phyloP scores from a whole-genome alignment of 2,888 invertebrate species.

The Andrena bicolor region DNA sequence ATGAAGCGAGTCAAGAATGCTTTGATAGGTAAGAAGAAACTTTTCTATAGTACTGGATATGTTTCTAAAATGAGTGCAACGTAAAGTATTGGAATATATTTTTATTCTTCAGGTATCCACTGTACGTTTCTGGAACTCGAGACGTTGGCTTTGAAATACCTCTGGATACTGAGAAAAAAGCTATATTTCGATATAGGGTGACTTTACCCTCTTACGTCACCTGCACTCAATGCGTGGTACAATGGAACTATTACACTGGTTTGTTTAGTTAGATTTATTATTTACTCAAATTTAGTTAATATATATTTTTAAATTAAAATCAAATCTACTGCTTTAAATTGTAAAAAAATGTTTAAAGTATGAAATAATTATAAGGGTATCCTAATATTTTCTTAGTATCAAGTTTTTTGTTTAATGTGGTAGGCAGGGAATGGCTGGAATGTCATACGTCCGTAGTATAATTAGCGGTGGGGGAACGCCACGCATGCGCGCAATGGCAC shows the following conservation, averaged over 20 bases:
- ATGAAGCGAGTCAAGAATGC: constrained; percentile 93
- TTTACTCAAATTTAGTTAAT: not conserved
- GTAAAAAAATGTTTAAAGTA: no score
- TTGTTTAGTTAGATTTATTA: constrained; percentile 13
- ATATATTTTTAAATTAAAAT: not conserved
- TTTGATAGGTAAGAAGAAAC: constrained; percentile 88
- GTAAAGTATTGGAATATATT: not conserved
- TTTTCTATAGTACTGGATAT: not conserved
- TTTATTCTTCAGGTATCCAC: constrained; percentile 87
- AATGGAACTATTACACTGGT: constrained; percentile 97
- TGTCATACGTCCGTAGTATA: no score
- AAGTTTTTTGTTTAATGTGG: no score
- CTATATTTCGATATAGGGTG: constrained; percentile 89
- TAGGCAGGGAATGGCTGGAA: no score
- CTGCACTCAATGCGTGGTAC: constrained; percentile 95
- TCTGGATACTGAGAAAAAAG: constrained; percentile 89
- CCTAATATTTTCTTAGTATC: no score
- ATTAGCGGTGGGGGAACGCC: no score
- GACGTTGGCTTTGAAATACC: constrained; percentile 91
- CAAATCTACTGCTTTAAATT: no score
- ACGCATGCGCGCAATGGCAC: no score
- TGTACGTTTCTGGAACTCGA: constrained; percentile 90
- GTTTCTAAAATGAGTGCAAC: not conserved
- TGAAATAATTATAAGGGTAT: no score
- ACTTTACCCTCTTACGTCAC: constrained; percentile 93